Conservation (phyloP, 2,797 vertebrate genomes). For the Rhinatrema bivittatum region DNA sequence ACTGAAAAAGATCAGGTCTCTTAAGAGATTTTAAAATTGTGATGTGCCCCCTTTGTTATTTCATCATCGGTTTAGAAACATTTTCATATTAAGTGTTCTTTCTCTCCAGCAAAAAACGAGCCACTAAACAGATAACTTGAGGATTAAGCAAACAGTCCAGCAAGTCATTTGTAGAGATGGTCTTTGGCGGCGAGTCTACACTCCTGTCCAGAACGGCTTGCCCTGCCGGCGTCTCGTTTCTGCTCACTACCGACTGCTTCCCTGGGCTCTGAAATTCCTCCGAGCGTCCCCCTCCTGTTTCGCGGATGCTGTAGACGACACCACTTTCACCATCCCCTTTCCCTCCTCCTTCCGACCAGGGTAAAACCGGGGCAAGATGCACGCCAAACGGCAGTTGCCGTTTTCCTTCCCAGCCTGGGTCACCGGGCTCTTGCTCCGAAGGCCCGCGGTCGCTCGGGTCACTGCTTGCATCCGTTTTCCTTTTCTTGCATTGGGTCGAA, state of each 20-base stretch:
- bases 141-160: conserved; percentile 85
- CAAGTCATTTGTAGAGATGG: conserved; percentile 78
- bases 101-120: conserved; percentile 69
- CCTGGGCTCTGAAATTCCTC: conserved; percentile 6
- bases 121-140: conserved; percentile 64
- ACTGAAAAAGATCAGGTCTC: too few species aligned
- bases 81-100: conserved; percentile 15
- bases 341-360: conserved; percentile 7
- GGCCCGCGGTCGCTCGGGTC: conserved; percentile 6
- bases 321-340: background rate
- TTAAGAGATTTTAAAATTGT: too few species aligned
- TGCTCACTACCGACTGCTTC: conserved; percentile 3
- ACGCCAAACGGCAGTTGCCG: conserved; percentile 57
- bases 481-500: background rate
- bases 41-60: too few species aligned
- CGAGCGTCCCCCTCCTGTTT: conserved; percentile 14
- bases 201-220: conserved; percentile 4
- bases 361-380: conserved; percentile 63
- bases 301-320: background rate
- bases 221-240: background rate
- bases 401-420: background rate
- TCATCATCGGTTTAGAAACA: too few species aligned
- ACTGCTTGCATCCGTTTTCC: background rate
- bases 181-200: background rate
- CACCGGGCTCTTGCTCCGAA: background rate